Evolutionary conservation across 2,113 vertebrate genomes (phyloP).

Genomic region (Hemiprocne comata): DNA sequence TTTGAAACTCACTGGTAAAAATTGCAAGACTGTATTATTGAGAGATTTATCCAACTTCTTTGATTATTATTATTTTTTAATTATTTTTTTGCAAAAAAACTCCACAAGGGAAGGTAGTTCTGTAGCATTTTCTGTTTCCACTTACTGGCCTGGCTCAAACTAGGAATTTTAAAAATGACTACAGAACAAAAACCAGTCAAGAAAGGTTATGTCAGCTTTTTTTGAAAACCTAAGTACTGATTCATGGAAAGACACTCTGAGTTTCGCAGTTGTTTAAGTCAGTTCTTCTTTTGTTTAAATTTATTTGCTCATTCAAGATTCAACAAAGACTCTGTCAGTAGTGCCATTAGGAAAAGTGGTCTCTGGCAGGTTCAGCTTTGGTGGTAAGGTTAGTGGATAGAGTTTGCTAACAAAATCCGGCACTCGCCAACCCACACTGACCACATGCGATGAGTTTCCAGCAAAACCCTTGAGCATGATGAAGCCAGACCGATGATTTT

Average conservation of each 20-base stretch:
- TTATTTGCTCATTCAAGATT: background rate
- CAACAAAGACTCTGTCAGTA: background rate
- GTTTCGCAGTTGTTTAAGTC: background rate
- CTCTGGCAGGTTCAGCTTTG: background rate
- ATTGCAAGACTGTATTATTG: background rate
- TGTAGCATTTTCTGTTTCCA: background rate
- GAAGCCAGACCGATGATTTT: background rate
- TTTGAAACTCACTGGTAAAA: background rate
- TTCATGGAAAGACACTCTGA: background rate
- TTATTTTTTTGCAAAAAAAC: background rate
- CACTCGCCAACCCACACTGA: background rate
- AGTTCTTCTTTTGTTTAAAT: background rate
- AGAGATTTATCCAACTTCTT: background rate
- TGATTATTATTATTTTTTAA: too few relatives aligned
- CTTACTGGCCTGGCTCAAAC: background rate
- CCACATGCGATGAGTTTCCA: background rate
- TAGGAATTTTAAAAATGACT: slow-evolving; percentile 5
- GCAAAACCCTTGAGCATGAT: background rate
- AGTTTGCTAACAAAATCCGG: background rate
- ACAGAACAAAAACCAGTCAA: background rate
- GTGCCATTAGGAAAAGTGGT: background rate
- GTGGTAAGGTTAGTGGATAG: background rate
- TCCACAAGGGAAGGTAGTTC: background rate
- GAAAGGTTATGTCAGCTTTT: background rate
- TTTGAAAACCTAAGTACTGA: background rate